A percentile compares a stretch with the other conserved stretches of the same genome.
These are phyloP conservation scores for Chrysogorgia sp. DNA, from an alignment of 92 coral and sea anemone species.

Conservation along the genomic window DNA sequence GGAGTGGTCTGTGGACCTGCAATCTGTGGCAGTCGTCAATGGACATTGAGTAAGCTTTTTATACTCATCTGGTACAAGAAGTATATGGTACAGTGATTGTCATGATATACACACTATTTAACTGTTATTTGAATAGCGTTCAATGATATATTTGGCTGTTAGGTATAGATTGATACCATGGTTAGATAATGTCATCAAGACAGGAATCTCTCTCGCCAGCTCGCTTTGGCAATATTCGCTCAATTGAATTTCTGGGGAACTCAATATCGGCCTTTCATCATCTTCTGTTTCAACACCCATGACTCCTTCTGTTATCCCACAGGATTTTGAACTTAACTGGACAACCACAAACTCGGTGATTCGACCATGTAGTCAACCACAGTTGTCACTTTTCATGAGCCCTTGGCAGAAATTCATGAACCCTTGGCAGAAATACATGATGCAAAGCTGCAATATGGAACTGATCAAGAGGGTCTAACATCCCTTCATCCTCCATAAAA, in stretches of 20 bases:
- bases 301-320: slow-evolving; percentile 62
- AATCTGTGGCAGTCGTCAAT: too few species aligned
- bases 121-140: slow-evolving; percentile 45
- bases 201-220: slow-evolving; percentile 48
- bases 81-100: too few species aligned
- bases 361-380: slow-evolving; percentile 72
- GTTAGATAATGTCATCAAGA: slow-evolving; percentile 38
- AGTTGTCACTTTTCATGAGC: slow-evolving; percentile 60
- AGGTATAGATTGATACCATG: slow-evolving; percentile 62
- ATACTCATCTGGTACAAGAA: too few species aligned
- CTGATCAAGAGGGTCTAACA: slow-evolving; percentile 66
- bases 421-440: too few species aligned
- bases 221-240: slow-evolving; percentile 42
- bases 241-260: slow-evolving; percentile 26
- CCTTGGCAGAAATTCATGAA: slow-evolving; percentile 59
- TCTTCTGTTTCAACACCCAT: slow-evolving; percentile 23
- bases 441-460: slow-evolving; percentile 69
- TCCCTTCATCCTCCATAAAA: slow-evolving; percentile 72
- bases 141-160: slow-evolving; percentile 54
- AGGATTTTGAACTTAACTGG: slow-evolving; percentile 72
- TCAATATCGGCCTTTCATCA: slow-evolving; percentile 59
- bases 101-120: slow-evolving; percentile 12
- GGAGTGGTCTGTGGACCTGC: too few species aligned
- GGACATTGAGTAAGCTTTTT: too few species aligned
- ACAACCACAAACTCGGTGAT: slow-evolving; percentile 73